Percentiles rank a stretch among this genome's conserved stretches.
phyloP scores from a whole-genome alignment of 1,140 invertebrate species.

The Psilanteris sp. region DNA sequence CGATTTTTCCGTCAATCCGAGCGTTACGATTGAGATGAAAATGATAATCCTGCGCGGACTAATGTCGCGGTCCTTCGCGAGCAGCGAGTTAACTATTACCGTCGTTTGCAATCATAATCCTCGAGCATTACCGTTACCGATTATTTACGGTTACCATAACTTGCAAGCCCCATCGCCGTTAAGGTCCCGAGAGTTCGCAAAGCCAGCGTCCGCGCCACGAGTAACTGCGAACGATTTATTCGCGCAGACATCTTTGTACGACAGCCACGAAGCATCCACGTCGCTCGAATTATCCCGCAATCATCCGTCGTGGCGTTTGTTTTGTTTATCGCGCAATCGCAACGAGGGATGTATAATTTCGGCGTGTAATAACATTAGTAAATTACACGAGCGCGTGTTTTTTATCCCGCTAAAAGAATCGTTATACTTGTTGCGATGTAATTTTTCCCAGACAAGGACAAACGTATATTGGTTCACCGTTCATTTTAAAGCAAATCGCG shows the following conservation, averaged over 20 bases:
- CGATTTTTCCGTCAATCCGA: background rate
- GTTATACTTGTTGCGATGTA: no score
- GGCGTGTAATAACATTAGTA: conserved; percentile 35
- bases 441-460: no score
- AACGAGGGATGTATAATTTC: conserved; percentile 31
- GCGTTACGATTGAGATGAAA: conserved; percentile 8
- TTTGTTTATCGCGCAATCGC: conserved; percentile 37
- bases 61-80: conserved; percentile 54
- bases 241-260: conserved; percentile 61
- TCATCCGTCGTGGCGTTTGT: conserved; percentile 40
- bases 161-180: conserved; percentile 68
- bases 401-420: conserved; percentile 17
- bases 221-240: conserved; percentile 70
- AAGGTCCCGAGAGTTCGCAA: conserved; percentile 63
- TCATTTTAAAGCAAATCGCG: no score
- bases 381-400: conserved; percentile 11
- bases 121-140: conserved; percentile 69
- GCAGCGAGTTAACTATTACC: conserved; percentile 55
- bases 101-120: conserved; percentile 67
- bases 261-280: conserved; percentile 45
- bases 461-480: no score
- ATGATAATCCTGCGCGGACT: conserved; percentile 14
- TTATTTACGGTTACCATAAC: conserved; percentile 77
- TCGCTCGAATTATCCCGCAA: conserved; percentile 49
- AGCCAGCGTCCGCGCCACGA: conserved; percentile 37